Conservation (phyloP, 2,888 invertebrate genomes). For the Trissolcus japonicus region DNA sequence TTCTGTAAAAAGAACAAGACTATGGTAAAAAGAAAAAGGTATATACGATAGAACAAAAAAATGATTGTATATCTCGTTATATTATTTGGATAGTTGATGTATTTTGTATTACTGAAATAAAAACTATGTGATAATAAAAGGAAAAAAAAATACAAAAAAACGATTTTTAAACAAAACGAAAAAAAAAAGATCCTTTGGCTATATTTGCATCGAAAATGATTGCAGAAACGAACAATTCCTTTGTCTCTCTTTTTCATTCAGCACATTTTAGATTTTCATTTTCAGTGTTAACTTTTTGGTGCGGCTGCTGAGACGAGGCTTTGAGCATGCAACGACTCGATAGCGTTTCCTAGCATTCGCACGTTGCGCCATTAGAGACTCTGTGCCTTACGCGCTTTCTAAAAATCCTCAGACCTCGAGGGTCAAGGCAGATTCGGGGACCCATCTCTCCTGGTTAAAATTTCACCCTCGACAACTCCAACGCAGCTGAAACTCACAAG, state of each 20-base stretch:
- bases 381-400: constrained; percentile 69
- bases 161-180: background rate
- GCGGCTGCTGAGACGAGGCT: constrained; percentile 73
- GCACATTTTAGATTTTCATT: constrained; percentile 69
- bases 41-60: background rate
- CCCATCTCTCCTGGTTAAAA: constrained; percentile 51
- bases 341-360: constrained; percentile 71
- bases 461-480: constrained; percentile 38
- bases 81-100: constrained; percentile 38
- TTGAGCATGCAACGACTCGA: constrained; percentile 70
- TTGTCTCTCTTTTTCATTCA: constrained; percentile 59
- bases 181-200: constrained; percentile 34
- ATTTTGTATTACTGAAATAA: constrained; percentile 45
- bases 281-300: constrained; percentile 74
- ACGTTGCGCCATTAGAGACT: constrained; percentile 68
- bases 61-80: constrained; percentile 43
- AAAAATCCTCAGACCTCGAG: constrained; percentile 58
- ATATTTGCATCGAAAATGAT: constrained; percentile 45
- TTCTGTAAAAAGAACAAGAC: constrained; percentile 11
- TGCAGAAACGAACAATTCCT: constrained; percentile 21
- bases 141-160: constrained; percentile 1
- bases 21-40: constrained; percentile 4
- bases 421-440: constrained; percentile 34
- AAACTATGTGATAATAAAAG: constrained; percentile 32
- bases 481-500: constrained; percentile 21